These are phyloP conservation scores for Vulpes lagopus DNA, from an alignment of 2,113 vertebrate species.

Conservation along the genomic window DNA sequence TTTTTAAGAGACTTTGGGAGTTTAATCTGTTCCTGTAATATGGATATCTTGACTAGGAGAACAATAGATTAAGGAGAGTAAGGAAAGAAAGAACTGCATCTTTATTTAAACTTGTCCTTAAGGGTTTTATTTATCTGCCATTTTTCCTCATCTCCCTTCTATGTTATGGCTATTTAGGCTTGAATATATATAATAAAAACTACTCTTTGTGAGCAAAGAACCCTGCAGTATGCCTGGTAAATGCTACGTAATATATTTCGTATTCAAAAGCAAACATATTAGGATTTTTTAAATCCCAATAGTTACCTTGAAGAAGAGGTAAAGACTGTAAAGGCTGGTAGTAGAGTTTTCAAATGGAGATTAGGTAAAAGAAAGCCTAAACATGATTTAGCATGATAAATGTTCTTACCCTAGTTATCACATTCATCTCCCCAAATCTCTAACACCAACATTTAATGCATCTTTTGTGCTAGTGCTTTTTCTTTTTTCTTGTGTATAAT, in stretches of 20 bases:
- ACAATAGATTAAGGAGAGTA: neutral
- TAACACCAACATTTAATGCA: neutral
- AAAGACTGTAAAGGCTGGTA: neutral
- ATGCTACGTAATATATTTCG: neutral
- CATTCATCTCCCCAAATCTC: neutral
- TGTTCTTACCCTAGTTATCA: neutral
- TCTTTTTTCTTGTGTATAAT: neutral
- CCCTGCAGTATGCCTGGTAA: neutral
- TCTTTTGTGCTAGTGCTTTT: neutral
- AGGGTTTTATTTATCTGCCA: neutral
- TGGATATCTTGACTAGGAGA: neutral
- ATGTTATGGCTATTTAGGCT: neutral
- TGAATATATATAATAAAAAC: neutral
- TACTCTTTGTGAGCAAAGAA: neutral
- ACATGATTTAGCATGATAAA: neutral
- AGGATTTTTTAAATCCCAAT: neutral
- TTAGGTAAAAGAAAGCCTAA: neutral
- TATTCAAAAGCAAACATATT: neutral
- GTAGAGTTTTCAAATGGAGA: neutral
- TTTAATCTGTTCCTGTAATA: neutral
- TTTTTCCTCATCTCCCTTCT: neutral
- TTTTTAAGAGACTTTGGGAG: neutral
- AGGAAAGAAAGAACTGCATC: neutral
- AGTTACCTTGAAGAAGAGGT: slow-evolving; percentile 1
- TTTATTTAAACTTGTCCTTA: neutral